phyloP scores from a whole-genome alignment of 2,888 invertebrate genomes.

The Pyrrhosoma nymphula region DNA sequence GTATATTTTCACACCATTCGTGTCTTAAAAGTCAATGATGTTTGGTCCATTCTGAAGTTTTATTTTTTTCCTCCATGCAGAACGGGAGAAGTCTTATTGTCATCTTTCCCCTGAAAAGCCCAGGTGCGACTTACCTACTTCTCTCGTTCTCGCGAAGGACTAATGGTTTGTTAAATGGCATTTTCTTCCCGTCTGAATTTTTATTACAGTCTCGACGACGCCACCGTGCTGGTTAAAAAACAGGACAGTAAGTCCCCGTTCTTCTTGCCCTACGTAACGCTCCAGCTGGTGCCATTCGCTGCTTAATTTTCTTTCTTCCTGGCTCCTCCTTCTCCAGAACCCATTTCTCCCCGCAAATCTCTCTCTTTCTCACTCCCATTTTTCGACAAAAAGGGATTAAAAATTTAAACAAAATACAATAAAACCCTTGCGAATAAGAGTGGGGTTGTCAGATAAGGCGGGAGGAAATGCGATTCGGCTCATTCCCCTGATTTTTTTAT shows the following conservation, averaged over 20 bases:
- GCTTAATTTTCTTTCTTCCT: background rate
- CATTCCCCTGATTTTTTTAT: background rate
- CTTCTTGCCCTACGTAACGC: background rate
- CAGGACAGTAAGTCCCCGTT: background rate
- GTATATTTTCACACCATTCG: slow-evolving; percentile 16
- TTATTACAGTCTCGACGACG: background rate
- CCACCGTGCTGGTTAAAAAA: background rate
- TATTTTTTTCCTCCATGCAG: background rate
- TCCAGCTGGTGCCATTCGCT: background rate
- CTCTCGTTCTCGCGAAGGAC: background rate
- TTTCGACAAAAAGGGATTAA: background rate
- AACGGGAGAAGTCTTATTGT: slow-evolving; percentile 20
- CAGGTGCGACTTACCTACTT: background rate
- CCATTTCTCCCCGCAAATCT: background rate
- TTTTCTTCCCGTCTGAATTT: background rate
- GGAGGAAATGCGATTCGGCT: background rate
- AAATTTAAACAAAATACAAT: background rate
- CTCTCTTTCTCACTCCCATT: background rate
- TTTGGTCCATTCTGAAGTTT: background rate
- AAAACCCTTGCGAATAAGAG: background rate
- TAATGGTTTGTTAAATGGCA: slow-evolving; percentile 22
- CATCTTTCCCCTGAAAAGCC: background rate
- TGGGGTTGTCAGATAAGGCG: background rate
- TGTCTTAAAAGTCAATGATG: background rate
- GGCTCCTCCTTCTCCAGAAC: background rate